A percentile compares a stretch with the other conserved stretches of the same genome.
Evolutionary conservation across 1,140 invertebrate genomes (phyloP).

Genomic region (Brachionus rotundiformis): DNA sequence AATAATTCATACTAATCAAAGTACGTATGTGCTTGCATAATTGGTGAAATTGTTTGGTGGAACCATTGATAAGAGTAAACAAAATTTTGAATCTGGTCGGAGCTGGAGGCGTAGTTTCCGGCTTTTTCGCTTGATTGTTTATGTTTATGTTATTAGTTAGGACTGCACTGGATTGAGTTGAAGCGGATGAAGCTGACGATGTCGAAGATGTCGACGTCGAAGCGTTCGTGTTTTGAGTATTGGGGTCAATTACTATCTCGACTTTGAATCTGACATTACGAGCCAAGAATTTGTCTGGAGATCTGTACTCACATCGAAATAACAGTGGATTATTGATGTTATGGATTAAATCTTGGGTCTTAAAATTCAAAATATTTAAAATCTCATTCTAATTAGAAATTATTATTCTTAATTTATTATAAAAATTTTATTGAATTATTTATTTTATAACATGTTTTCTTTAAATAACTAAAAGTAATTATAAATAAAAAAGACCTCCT

Average conservation of each 20-base stretch:
- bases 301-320: slow-evolving; percentile 94
- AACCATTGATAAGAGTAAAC: slow-evolving; percentile 44
- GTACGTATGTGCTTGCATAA: slow-evolving; percentile 48
- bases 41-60: slow-evolving; percentile 50
- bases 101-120: background rate
- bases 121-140: slow-evolving; percentile 34
- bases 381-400: no score
- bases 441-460: no score
- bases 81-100: slow-evolving; percentile 35
- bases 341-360: slow-evolving; percentile 97
- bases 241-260: slow-evolving; percentile 65
- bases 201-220: background rate
- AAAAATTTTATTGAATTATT: background rate
- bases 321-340: slow-evolving; percentile 96
- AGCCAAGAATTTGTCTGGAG: slow-evolving; percentile 88
- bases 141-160: slow-evolving; percentile 40
- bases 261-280: slow-evolving; percentile 92
- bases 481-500: no score
- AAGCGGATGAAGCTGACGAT: background rate
- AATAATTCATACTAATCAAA: slow-evolving; percentile 48
- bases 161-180: slow-evolving; percentile 28
- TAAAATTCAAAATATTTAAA: slow-evolving; percentile 53
- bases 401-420: no score
- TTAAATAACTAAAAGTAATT: no score
- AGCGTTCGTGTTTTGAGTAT: slow-evolving; percentile 51